Evolutionary conservation across 2,888 invertebrate species (phyloP), one percentile per base, ranked within the genome.

Genomic region (Torymus aiolomorphi): DNA sequence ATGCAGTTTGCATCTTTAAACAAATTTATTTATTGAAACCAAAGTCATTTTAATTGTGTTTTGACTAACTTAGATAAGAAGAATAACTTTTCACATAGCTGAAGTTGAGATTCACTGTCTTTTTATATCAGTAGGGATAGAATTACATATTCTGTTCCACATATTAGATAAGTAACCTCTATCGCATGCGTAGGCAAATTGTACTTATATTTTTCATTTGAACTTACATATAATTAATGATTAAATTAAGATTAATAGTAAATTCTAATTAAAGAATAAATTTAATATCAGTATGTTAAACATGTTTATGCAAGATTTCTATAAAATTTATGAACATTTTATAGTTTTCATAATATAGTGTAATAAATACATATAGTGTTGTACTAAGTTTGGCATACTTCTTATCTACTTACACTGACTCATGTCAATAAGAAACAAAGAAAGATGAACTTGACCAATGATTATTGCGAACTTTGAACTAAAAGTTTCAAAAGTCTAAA

Each of bases 1-100:
- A 8, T 42, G 42, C 8, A 42, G 8, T 42, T 42, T 42, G 8
- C 42, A 8, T 42, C 10, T 20, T 51, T 52, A 14, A 14, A n/a
- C 16, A 24, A 54, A 52, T 13, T 54, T 14, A 67, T 20, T 54
- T 10, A 3, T 20, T 5, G 51, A 20, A 24, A 42, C 8, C 42
- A 42, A 42, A 42, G 42, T 42, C 42, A 42, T 18, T 59, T 20
- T 56, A 59, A 54, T 73, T 73, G 57, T 81, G 69, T 81, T 78
- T 51, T 78, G 78, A 59, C 75, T 78, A 75, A 52, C 62, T 52
- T 16, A 72, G 71, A 78, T 76, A 78, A 78, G 56, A 51, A 75
- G 8, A 8, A 56, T 54, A 20, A 59, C 24, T 18, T 63, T 62
- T 52, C 31, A 20, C 4, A 20, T 61, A 80, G 52, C 20, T 66